These are phyloP conservation scores for Myotis pilosus DNA, from an alignment of 2,797 vertebrate genomes.

Conservation along the genomic window DNA sequence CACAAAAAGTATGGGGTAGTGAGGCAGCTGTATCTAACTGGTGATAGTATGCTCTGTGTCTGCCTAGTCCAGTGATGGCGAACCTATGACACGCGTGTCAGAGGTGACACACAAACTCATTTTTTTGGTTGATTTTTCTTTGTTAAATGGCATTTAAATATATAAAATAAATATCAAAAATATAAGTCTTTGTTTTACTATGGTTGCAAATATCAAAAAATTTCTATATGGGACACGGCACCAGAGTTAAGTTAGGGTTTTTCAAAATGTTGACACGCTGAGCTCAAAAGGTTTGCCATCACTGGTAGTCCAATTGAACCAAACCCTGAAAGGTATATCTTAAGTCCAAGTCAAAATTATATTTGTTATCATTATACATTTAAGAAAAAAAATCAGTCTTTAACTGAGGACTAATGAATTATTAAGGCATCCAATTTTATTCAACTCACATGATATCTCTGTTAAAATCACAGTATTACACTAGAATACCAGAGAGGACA, in stretches of 20 bases:
- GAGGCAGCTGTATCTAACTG: background rate
- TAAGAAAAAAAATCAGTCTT: background rate
- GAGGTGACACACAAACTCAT: too few relatives aligned
- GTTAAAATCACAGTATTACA: background rate
- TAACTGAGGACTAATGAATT: background rate
- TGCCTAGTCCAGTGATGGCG: background rate
- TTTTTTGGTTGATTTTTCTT: too few relatives aligned
- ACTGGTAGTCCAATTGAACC: background rate
- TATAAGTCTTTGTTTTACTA: too few relatives aligned
- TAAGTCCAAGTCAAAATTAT: constrained; percentile 7
- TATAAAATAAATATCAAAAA: too few relatives aligned
- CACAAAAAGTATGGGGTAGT: background rate
- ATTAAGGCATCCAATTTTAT: background rate
- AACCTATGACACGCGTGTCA: too few relatives aligned
- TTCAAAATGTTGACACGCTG: too few relatives aligned
- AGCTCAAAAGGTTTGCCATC: too few relatives aligned
- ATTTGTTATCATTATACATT: background rate
- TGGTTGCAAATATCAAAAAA: too few relatives aligned
- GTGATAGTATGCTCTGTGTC: background rate
- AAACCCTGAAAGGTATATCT: background rate
- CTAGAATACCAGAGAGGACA: background rate
- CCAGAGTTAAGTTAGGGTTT: too few relatives aligned
- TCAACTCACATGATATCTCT: background rate
- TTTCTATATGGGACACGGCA: too few relatives aligned
- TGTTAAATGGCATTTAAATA: too few relatives aligned